Base-by-base conservation (phyloP, 2,797 vertebrate species). In the Poeciliopsis gracilis region DNA sequence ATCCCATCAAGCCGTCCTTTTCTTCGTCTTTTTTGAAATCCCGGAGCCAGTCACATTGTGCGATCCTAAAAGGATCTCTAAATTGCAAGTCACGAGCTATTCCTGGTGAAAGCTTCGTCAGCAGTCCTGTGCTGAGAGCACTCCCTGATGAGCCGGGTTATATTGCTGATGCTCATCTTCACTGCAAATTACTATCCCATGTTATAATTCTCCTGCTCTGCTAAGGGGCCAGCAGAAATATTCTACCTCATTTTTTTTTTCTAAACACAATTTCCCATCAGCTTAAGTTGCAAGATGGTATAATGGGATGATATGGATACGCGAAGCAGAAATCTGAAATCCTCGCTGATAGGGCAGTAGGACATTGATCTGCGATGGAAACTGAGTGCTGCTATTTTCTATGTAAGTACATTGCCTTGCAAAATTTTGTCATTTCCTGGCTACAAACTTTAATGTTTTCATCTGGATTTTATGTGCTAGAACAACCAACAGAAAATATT, bases 71-170 rank as follows among this genome's bases (percentile, higher is more conserved):
- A 80, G 63, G 28, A 88, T 90, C 84, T 84, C 85, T 81, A 83
- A 92, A 91, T 86, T 90, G 90, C 88, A 93, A 93, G 93, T 93
- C 91, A 91, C 83, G 79, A 89, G 90, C 88, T 94, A 94, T 95
- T 94, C 91, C 77, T 82, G 90, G 82, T 30, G 45, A 82, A 84
- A 82, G 90, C 94, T 89, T 91, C 79, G 92, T 96, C 95, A 95
- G 95, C 94, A 92, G 84, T 87, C 83, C 86, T 84, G 78, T 63
- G 53, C 81, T 84, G 78, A 86, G 91, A 93, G 82, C 61, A 74
- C 79, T 92, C 92, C 87, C 92, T 86, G 90, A 93, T 94, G 93
- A 92, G 85, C 84, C 81, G 76, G 87, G 90, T 89, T 87, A 90
- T 92, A 86, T 84, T 89, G 90, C 88, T 93, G 93, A 94, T 89